Percentiles rank a stretch among this genome's conserved stretches.
Conservation (phyloP, 1,140 invertebrate species). For the Atta colombica region DNA sequence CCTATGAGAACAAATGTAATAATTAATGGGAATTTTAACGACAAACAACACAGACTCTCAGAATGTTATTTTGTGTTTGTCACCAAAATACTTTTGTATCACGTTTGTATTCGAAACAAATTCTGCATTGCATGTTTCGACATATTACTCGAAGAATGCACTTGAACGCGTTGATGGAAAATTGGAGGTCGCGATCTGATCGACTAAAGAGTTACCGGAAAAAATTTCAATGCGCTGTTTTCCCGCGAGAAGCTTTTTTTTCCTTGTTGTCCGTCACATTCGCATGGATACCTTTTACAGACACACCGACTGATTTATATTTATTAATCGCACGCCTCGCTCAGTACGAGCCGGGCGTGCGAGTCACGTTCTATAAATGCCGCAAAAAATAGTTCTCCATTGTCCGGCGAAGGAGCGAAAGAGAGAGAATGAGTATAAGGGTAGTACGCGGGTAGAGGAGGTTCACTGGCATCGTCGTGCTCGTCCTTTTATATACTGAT, state of each 20-base stretch:
- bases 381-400: conserved; percentile 54
- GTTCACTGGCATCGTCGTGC: conserved; percentile 70
- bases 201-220: background rate
- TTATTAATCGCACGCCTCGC: conserved; percentile 37
- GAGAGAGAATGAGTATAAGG: conserved; percentile 47
- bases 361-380: conserved; percentile 61
- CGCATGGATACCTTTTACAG: background rate
- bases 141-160: conserved; percentile 14
- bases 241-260: conserved; percentile 1
- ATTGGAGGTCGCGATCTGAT: conserved; percentile 1
- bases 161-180: conserved; percentile 19
- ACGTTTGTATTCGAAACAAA: conserved; percentile 17
- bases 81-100: background rate
- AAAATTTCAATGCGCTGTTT: conserved; percentile 17
- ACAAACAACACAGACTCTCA: background rate
- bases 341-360: conserved; percentile 19
- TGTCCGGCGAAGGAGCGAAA: conserved; percentile 4
- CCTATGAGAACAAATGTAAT: background rate
- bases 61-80: conserved; percentile 1
- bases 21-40: background rate
- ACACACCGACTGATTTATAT: conserved; percentile 34
- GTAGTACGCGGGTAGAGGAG: conserved; percentile 70
- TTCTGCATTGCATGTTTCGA: background rate
- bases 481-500: conserved; percentile 70
- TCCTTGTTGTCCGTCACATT: no score